Evolutionary conservation across 2,113 vertebrate species (phyloP).

Genomic region (Sapajus apella): DNA sequence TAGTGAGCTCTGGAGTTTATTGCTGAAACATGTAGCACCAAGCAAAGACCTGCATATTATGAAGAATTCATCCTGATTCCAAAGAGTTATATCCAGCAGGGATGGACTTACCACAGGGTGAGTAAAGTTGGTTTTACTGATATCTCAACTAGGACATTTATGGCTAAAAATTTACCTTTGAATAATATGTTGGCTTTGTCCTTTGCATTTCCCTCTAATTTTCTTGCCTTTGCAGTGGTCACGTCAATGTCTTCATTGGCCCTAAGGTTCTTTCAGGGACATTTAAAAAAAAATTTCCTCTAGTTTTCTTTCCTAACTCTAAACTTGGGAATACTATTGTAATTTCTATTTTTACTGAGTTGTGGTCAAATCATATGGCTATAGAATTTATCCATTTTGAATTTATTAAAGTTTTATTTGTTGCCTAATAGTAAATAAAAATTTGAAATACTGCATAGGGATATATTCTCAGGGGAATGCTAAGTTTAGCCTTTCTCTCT

Average conservation of each 20-base stretch:
- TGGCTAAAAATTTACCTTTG: conserved; percentile 39
- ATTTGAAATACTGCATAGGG: background rate
- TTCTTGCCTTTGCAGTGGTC: background rate
- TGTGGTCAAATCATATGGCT: background rate
- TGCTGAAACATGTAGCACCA: background rate
- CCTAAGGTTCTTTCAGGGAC: background rate
- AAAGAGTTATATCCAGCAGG: background rate
- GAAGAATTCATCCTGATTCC: background rate
- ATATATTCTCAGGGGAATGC: background rate
- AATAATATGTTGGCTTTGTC: background rate
- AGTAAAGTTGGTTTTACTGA: background rate
- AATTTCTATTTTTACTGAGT: conserved; percentile 11
- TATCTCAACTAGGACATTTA: background rate
- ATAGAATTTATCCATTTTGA: background rate
- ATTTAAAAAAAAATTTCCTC: background rate
- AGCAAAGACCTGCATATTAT: background rate
- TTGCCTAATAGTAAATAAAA: background rate
- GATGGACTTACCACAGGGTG: background rate
- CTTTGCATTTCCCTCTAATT: background rate
- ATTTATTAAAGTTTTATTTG: background rate
- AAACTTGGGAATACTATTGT: background rate
- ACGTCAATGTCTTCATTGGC: background rate
- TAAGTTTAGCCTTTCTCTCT: background rate
- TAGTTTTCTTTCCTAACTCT: background rate
- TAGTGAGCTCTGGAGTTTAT: background rate